Base-by-base conservation (phyloP, 2,888 invertebrate genomes). In the Cerceris rybyensis region DNA sequence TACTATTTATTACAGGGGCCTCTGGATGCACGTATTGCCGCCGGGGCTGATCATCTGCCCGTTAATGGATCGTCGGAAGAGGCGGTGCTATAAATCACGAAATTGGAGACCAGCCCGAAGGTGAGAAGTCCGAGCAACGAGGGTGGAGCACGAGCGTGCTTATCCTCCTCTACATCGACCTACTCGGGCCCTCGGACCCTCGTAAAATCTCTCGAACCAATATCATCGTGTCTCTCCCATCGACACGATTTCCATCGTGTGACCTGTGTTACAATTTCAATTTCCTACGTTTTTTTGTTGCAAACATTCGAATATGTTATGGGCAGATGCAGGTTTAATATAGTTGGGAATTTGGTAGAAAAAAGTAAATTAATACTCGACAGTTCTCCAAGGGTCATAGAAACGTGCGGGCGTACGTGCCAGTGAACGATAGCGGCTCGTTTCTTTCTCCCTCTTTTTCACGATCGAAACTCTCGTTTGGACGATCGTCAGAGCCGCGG, bases 61-160 rank as follows among this genome's bases (percentile, higher is more conserved):
- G 75, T 74, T 86, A 84, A 85, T 80, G 80, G 78, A 64, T 81
- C 79, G 75, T 57, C 52, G 69, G 64, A 28, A 46, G 68, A 69
- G 64, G 69, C 58, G 61, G 58, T 63, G 69, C 63, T 78, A 70
- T 86, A 87, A 86, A 87, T 87, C 82, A 86, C 61, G 80, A 80
- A 85, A 85, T 79, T 71, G 67, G 65, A 78, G 82, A 84, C 75
- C 70, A 70, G 70, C 67, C 9, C 55, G 13, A 50, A 64, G 70
- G 57, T 46, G 59, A 61, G 66, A 64, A 59, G 42, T 42, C 42
- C 9, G 42, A 17, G 43, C 17, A 1, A 58, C 50, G 66, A 14
- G 65, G 72, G 65, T 63, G 67, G 64, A 55, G 49, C 13, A 11
- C n/a, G 16, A 0, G 41, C 42, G 7, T 11, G n/a, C 54, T 70